Evolutionary conservation across 2,113 vertebrate species (phyloP).

Genomic region (Barnardius zonarius): DNA sequence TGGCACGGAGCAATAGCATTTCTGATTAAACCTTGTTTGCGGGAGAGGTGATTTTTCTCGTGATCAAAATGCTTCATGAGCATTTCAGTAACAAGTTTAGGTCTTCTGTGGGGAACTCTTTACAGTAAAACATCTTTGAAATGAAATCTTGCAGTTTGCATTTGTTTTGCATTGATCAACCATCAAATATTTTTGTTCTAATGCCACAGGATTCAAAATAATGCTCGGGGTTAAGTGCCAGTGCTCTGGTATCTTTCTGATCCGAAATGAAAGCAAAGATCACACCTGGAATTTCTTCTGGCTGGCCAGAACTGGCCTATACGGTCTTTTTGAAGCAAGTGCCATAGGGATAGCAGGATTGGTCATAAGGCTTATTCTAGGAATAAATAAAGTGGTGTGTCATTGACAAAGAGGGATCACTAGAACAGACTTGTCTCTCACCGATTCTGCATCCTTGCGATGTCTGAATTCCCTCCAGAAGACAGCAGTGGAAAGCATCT

Average conservation of each 20-base stretch:
- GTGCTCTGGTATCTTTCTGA: background rate
- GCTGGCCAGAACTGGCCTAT: background rate
- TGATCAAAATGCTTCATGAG: background rate
- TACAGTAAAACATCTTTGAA: background rate
- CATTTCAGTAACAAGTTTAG: background rate
- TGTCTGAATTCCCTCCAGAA: background rate
- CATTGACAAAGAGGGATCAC: background rate
- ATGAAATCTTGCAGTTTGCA: background rate
- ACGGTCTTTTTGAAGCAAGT: background rate
- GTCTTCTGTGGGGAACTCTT: background rate
- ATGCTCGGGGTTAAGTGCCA: background rate
- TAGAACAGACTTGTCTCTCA: background rate
- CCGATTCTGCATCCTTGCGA: background rate
- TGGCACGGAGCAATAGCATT: background rate
- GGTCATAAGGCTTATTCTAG: background rate
- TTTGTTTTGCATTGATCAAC: background rate
- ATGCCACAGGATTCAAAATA: background rate
- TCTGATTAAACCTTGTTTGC: background rate
- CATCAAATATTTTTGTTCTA: background rate
- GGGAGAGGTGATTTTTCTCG: background rate
- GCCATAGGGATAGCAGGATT: background rate
- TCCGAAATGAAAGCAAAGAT: background rate
- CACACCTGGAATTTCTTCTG: background rate
- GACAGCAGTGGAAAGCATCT: background rate
- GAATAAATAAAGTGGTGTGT: background rate